Conservation (phyloP, 2,888 invertebrate species). For the Zonitis immaculata region DNA sequence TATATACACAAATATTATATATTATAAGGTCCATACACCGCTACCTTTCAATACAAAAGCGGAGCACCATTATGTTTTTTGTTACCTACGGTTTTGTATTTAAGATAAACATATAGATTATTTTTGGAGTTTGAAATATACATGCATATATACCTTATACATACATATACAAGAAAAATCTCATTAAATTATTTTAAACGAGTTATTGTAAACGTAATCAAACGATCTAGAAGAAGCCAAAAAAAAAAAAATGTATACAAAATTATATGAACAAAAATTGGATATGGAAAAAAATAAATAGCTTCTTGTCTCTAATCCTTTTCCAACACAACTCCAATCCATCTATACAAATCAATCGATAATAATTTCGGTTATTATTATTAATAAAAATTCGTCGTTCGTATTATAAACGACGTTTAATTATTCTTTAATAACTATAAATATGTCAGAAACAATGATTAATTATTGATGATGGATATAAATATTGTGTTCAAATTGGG, state of each 20-base stretch:
- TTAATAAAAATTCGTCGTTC: slow-evolving; percentile 1
- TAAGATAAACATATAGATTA: slow-evolving; percentile 31
- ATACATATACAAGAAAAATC: slow-evolving; percentile 36
- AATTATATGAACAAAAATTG: no score
- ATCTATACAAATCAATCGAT: slow-evolving; percentile 5
- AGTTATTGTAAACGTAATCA: slow-evolving; percentile 7
- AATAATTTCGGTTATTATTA: background rate
- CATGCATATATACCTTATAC: no score
- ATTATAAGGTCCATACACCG: slow-evolving; percentile 11
- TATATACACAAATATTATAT: no score
- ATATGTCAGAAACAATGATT: slow-evolving; percentile 10
- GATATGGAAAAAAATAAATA: no score
- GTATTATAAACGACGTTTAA: slow-evolving; percentile 10
- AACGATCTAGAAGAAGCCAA: slow-evolving; percentile 7
- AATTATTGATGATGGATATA: slow-evolving; percentile 13
- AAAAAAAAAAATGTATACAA: no score
- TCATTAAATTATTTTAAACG: slow-evolving; percentile 44
- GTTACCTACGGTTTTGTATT: slow-evolving; percentile 28
- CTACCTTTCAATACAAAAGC: slow-evolving; percentile 24
- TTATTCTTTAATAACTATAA: slow-evolving; percentile 3
- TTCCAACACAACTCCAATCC: background rate
- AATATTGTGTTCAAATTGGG: slow-evolving; percentile 25
- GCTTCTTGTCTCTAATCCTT: background rate
- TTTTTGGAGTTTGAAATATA: no score
- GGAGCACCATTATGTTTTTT: slow-evolving; percentile 28